Evolutionary conservation across 2,113 vertebrate species (phyloP), one percentile per base, ranked within the genome.

Genomic region (Sebastes schlegelii): DNA sequence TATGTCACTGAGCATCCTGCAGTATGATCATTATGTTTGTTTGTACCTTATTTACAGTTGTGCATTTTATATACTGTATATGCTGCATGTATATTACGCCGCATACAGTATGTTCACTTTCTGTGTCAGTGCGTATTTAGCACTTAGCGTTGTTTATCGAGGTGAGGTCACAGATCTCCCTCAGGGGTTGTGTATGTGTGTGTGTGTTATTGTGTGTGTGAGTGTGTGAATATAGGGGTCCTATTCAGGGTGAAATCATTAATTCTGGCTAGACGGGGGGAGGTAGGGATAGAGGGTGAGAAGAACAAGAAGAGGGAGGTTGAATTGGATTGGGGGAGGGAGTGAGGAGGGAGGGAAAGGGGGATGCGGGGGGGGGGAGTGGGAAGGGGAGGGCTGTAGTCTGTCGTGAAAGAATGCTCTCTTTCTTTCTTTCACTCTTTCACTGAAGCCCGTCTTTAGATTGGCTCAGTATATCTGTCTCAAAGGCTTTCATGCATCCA

Each of bases 401-500:
- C 68, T 83, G 82, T 86, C 77, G 88, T 86, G 89, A 86, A 90
- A 93, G 90, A 92, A 91, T 83, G 78, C 83, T 86, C 76, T 68
- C 66, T 68, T 68, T 68, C 65, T 68, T 82, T 88, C 90, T 87
- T 84, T 87, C 77, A 79, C 78, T 93, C 87, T 87, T 88, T 91
- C 89, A 85, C 88, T 89, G 85, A 82, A 71, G 84, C 78, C 60
- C 21, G 75, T 89, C 89, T 93, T 93, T 91, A 90, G 90, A 92
- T 92, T 85, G 92, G 84, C 86, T 86, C 89, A 85, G 73, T 93
- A 73, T 91, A 88, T 94, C 86, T 90, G 90, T 92, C 92, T 92
- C 88, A 87, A 82, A 91, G 91, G 89, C 90, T 93, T 94, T 94
- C 88, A 93, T 89, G 94, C 91, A 77, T 89, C 88, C 86, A 91